Percentiles rank a stretch among this genome's conserved stretches.
Evolutionary conservation across 2,113 vertebrate species (phyloP).

Genomic region (Vireo altiloquus): DNA sequence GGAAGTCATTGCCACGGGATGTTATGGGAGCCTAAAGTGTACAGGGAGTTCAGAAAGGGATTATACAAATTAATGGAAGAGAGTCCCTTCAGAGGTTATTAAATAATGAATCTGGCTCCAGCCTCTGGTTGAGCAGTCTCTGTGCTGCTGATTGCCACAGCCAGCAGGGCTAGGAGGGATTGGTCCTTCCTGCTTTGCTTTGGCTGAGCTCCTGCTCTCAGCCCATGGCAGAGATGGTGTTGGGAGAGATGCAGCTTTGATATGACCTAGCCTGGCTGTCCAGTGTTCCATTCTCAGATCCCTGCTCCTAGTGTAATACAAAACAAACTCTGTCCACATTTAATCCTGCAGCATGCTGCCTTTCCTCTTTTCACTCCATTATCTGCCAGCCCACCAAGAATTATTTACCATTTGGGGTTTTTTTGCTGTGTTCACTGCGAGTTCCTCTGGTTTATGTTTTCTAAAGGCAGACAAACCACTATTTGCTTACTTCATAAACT

Average conservation of each 20-base stretch:
- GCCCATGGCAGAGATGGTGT: not conserved
- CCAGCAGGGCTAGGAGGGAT: not conserved
- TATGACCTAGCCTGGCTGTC: not conserved
- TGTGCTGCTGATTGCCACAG: not conserved
- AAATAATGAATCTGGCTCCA: not conserved
- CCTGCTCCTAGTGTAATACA: not conserved
- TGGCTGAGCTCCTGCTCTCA: not conserved
- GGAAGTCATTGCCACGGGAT: conserved; percentile 51
- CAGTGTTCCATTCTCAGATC: not conserved
- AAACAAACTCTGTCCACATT: not conserved
- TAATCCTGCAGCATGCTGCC: not conserved
- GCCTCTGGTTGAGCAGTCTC: not conserved
- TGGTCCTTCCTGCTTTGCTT: not conserved
- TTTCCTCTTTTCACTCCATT: not conserved
- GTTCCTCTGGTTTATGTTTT: not conserved
- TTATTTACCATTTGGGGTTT: not conserved
- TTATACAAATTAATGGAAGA: conserved; percentile 12
- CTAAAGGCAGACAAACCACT: not conserved
- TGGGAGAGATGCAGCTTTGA: not conserved
- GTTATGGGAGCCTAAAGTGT: conserved; percentile 18
- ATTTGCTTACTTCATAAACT: not conserved
- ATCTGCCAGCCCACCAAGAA: not conserved
- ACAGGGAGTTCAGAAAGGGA: conserved; percentile 36
- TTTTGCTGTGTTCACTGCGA: not conserved
- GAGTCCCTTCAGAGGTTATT: not conserved